Base-by-base conservation (phyloP, 1,140 invertebrate species). In the Cyrtorhinus lividipennis region DNA sequence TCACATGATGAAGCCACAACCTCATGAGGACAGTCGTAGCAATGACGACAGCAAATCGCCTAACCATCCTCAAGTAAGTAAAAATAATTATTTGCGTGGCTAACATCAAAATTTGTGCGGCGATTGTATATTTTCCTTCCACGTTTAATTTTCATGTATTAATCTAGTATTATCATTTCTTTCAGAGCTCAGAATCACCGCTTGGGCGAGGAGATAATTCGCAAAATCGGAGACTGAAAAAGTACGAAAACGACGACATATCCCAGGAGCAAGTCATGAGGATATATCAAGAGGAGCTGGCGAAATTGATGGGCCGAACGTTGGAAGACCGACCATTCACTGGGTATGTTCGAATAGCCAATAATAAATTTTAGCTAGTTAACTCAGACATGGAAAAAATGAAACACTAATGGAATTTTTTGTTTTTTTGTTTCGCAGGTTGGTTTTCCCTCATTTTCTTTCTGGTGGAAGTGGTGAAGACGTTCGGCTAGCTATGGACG, bases 211-310 rank as follows among this genome's bases (percentile, higher is more conserved):
- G n/a, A n/a, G 71, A 72, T 27, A 67, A 66, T 62, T 69, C 79
- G 69, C 80, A 84, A 72, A 85, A 83, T 67, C 80, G 85, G 73
- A 81, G 87, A 73, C 75, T 90, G 63, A 83, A 88, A 69, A 88
- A 92, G 70, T 88, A 90, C 72, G 87, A 91, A 74, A 92, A 93
- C 72, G 92, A 95, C 72, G 91, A 95, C 76, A 90, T 95, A 75
- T 87, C 94, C 53, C 93, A 95, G 75, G 95, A 98, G 72, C 95
- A 98, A 76, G 92, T 99, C 67, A 86, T 92, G 15, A 82, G 92
- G 70, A 94, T 98, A 69, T 98, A 98, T 72, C 92, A 98, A 69
- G 94, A 97, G 72, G 92, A 97, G 71, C 76, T 97, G 45, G 86
- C 89, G 48, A 95, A 96, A 72, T 80, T 98, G 18, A 92, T 93